Evolutionary conservation across 2,113 vertebrate species (phyloP).

Genomic region (Odobenus rosmarus): DNA sequence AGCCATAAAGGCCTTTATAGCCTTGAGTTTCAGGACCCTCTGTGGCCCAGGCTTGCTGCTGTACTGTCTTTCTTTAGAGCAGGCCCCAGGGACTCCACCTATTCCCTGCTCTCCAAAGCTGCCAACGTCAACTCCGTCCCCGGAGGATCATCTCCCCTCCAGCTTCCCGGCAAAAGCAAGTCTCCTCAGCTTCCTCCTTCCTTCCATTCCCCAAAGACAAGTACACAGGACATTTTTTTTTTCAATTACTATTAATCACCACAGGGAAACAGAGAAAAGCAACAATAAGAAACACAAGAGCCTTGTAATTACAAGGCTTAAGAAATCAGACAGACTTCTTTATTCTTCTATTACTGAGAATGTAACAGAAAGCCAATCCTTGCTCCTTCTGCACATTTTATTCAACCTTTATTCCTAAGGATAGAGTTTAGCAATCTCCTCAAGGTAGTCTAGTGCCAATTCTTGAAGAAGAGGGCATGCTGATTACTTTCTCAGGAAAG

Average conservation of each 20-base stretch:
- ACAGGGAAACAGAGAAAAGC: constrained; percentile 44
- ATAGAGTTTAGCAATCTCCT: neutral
- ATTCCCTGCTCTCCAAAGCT: neutral
- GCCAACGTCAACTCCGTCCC: neutral
- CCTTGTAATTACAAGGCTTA: neutral
- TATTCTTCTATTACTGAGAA: neutral
- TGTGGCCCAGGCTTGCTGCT: no score
- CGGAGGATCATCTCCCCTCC: neutral
- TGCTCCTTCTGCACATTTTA: neutral
- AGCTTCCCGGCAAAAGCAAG: neutral
- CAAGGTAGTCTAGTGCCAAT: neutral
- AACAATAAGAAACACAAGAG: constrained; percentile 25
- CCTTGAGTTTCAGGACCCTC: neutral
- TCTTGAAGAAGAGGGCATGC: neutral
- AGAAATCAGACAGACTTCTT: neutral
- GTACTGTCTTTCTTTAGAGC: neutral
- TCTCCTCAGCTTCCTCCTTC: neutral
- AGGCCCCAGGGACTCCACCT: neutral
- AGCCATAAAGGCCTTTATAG: neutral
- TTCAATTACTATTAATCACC: constrained; percentile 48
- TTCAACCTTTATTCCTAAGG: neutral
- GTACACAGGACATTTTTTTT: neutral
- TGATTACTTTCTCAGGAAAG: neutral
- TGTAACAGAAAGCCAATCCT: neutral
- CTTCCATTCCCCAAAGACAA: constrained; percentile 44